These are phyloP conservation scores for Rhynchopsitta pachyrhyncha DNA, from an alignment of 2,113 vertebrate species.

Conservation along the genomic window DNA sequence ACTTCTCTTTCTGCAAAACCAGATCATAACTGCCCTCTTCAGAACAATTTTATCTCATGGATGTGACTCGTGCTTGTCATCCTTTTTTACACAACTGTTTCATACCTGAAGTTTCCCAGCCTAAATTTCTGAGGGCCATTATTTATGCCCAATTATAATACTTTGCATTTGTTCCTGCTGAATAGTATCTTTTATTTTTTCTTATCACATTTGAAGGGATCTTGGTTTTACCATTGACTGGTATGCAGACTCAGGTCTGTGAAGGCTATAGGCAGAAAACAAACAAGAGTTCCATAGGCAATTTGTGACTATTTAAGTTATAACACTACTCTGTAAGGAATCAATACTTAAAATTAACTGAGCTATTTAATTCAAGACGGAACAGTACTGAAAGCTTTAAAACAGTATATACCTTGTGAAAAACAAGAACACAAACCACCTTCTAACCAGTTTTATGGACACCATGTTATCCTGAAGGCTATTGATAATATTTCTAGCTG, in stretches of 20 bases:
- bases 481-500: not conserved
- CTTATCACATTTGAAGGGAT: not conserved
- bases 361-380: not conserved
- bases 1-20: not conserved
- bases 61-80: not conserved
- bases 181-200: not conserved
- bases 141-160: not conserved
- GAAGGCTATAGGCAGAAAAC: not conserved
- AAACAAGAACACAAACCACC: accelerated
- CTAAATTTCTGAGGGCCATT: not conserved
- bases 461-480: not conserved
- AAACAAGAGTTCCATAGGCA: not conserved
- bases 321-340: not conserved
- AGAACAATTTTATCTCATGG: not conserved
- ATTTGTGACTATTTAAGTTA: not conserved
- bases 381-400: not conserved
- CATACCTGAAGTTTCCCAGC: not conserved
- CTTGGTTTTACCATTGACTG: not conserved
- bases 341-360: not conserved
- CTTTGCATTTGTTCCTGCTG: not conserved
- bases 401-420: not conserved
- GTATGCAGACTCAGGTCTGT: not conserved
- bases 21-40: not conserved
- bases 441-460: not conserved
- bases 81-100: not conserved